These are phyloP conservation scores for Caiman crocodilus DNA, from an alignment of 2,797 vertebrate genomes.

Conservation along the genomic window DNA sequence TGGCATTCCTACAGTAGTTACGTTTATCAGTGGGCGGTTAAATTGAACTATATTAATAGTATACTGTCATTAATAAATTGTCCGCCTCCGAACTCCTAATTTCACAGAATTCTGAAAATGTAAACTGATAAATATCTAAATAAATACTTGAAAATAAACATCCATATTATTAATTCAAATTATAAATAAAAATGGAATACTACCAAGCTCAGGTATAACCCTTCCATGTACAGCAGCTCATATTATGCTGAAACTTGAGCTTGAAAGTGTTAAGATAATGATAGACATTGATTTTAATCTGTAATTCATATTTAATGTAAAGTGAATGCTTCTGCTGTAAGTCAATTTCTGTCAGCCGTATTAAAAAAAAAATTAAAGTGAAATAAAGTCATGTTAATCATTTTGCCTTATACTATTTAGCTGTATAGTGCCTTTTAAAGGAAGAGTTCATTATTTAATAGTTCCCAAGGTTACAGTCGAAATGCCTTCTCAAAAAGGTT, in stretches of 20 bases:
- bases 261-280: not conserved
- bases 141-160: too few species aligned
- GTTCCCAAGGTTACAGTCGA: not conserved
- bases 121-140: too few species aligned
- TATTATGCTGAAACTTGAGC: not conserved
- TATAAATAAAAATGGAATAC: too few species aligned
- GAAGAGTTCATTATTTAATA: not conserved
- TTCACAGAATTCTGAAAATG: too few species aligned
- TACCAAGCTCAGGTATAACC: not conserved
- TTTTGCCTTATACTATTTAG: not conserved
- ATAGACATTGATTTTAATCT: not conserved
- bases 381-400: not conserved
- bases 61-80: too few species aligned
- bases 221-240: not conserved
- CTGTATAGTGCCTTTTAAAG: not conserved
- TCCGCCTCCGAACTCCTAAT: too few species aligned
- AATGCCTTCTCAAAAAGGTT: not conserved
- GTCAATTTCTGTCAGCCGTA: not conserved
- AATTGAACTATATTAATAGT: too few species aligned
- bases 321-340: not conserved
- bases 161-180: too few species aligned
- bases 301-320: not conserved
- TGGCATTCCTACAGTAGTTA: too few species aligned
- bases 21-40: too few species aligned
- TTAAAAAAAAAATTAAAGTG: not conserved